These are phyloP conservation scores for Trichonephila clavipes DNA, from an alignment of 1,140 invertebrate genomes.

Conservation along the genomic window DNA sequence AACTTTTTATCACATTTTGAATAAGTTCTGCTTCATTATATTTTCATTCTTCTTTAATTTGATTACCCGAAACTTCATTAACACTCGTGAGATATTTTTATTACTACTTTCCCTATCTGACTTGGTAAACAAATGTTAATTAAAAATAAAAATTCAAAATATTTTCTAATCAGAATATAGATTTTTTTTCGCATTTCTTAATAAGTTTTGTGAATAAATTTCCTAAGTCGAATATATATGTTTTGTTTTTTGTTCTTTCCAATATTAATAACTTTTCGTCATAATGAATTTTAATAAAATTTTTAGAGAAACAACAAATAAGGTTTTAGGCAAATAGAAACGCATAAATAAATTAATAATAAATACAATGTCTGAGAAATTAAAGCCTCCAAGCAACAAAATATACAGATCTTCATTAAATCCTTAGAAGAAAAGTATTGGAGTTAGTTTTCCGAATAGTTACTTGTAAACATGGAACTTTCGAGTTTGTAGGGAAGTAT, in stretches of 20 bases:
- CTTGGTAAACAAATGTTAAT: constrained; percentile 34
- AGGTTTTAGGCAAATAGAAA: not conserved
- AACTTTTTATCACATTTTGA: constrained; percentile 7
- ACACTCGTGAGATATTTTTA: not conserved
- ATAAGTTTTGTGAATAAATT: not conserved
- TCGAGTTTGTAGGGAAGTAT: too few relatives aligned
- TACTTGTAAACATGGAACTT: too few relatives aligned
- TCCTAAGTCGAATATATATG: not conserved
- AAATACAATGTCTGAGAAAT: not conserved
- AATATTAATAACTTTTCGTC: not conserved
- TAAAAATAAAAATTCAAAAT: not conserved
- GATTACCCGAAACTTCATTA: constrained; percentile 34
- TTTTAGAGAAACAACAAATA: not conserved
- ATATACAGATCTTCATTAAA: not conserved
- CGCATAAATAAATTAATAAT: not conserved
- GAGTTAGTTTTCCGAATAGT: too few relatives aligned
- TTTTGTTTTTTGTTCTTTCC: not conserved
- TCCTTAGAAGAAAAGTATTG: too few relatives aligned
- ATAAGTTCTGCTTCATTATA: constrained; percentile 14
- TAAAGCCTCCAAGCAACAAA: not conserved
- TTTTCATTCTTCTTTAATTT: constrained; percentile 24
- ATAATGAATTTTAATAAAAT: not conserved
- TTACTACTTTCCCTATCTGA: not conserved
- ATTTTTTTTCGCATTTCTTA: not conserved
- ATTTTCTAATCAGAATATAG: not conserved